phyloP scores from a whole-genome alignment of 2,797 vertebrate genomes.

The Manis javanica region DNA sequence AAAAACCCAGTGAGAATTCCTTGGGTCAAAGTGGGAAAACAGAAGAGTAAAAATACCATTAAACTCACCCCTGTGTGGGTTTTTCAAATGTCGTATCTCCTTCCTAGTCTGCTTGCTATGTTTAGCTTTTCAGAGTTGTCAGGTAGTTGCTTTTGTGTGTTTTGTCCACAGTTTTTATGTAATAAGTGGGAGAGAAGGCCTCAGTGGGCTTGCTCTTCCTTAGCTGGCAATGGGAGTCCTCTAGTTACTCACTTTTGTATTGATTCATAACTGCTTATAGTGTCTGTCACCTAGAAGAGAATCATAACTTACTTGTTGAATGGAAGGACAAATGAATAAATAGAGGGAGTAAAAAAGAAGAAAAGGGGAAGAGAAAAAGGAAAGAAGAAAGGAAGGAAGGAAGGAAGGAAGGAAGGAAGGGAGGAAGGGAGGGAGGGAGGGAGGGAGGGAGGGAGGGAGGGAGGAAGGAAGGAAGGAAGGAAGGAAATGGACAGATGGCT shows the following conservation, averaged over 20 bases:
- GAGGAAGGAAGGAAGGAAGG: background rate
- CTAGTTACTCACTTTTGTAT: background rate
- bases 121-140: background rate
- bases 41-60: background rate
- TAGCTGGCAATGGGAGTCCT: background rate
- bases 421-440: background rate
- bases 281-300: background rate
- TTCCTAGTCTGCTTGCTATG: background rate
- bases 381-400: background rate
- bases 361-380: background rate
- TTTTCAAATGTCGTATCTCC: background rate
- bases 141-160: background rate
- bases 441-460: background rate
- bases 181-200: background rate
- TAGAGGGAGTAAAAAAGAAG: background rate
- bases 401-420: background rate
- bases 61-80: background rate
- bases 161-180: background rate
- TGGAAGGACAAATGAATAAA: background rate
- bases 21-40: background rate
- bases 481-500: background rate
- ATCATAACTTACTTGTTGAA: background rate
- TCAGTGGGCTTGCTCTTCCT: background rate
- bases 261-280: background rate
- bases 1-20: background rate